Evolutionary conservation across 2,113 vertebrate species (phyloP).

Genomic region (Dipodomys spectabilis): DNA sequence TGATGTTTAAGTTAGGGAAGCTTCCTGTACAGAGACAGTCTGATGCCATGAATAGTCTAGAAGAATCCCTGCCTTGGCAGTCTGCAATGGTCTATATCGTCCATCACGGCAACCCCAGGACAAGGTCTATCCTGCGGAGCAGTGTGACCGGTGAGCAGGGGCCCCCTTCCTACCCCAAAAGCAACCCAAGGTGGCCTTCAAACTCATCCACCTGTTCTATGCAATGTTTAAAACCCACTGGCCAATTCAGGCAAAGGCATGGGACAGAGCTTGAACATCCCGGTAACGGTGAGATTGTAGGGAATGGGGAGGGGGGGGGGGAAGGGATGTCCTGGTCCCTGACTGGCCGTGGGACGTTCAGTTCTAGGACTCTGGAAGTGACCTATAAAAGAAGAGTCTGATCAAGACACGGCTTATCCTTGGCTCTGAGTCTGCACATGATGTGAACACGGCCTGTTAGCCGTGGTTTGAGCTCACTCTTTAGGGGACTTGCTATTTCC

Average conservation of each 20-base stretch:
- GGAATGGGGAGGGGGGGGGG: no score
- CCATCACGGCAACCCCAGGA: background rate
- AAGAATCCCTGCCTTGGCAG: background rate
- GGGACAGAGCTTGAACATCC: background rate
- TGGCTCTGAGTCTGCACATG: background rate
- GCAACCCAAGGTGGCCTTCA: fast-evolving
- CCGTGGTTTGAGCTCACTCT: fast-evolving
- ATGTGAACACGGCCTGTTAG: no score
- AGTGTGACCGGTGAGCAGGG: fast-evolving
- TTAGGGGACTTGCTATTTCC: background rate
- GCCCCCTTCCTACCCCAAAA: background rate
- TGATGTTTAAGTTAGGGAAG: background rate
- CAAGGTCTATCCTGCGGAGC: fast-evolving
- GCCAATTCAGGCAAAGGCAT: background rate
- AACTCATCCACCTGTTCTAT: background rate
- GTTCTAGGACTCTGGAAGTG: background rate
- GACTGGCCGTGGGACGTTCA: background rate
- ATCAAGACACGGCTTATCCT: background rate
- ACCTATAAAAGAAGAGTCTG: background rate
- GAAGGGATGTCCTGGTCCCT: no score
- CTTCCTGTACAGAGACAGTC: background rate
- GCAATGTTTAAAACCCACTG: background rate
- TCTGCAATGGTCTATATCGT: background rate
- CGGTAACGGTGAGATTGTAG: no score
- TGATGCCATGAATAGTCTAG: fast-evolving